Evolutionary conservation across 1,140 invertebrate species (phyloP), one percentile per base, ranked within the genome.

Genomic region (Drosophila arawakana): DNA sequence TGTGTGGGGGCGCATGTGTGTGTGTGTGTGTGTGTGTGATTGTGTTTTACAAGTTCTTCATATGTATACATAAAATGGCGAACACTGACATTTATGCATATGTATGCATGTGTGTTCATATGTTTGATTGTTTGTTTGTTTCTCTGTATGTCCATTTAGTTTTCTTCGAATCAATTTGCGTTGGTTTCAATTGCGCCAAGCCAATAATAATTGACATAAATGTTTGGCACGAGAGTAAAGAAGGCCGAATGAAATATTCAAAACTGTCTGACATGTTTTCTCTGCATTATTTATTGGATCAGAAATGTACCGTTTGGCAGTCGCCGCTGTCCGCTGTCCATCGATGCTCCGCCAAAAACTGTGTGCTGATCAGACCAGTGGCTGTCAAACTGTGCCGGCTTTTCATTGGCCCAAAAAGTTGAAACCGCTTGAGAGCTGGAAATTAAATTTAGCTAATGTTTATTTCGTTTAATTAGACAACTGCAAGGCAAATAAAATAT

Each of bases 401-500:
- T 54, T 58, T 54, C 30, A 41, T 49, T 65, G 59, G 73, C 21
- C 69, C 77, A 80, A 52, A 11, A 30, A 30, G 25, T 30, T 49
- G 21, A 59, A 81, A 82, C 66, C 72, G 75, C 74, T 81, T 78
- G 81, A 75, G 63, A 79, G 78, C 46, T 65, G 66, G 72, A 86
- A 82, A 86, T 82, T 80, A 77, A 86, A 80, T 80, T 86, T 88
- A 88, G 82, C 76, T 75, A 44, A 86, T 86, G 82, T 86, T 86
- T 86, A 86, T 86, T 79, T 79, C 83, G 79, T 88, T 86, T 88
- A 88, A 86, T 86, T 88, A 86, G 82, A 83, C 76, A 86, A 88
- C 83, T 86, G 83, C 76, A 86, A 83, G 59, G 80, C 80, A 83
- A 88, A 88, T 83, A 74, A 88, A 88, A 86, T 86, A 86, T 88